Conservation (phyloP, 2,888 invertebrate genomes). For the Ceriagrion tenellum region DNA sequence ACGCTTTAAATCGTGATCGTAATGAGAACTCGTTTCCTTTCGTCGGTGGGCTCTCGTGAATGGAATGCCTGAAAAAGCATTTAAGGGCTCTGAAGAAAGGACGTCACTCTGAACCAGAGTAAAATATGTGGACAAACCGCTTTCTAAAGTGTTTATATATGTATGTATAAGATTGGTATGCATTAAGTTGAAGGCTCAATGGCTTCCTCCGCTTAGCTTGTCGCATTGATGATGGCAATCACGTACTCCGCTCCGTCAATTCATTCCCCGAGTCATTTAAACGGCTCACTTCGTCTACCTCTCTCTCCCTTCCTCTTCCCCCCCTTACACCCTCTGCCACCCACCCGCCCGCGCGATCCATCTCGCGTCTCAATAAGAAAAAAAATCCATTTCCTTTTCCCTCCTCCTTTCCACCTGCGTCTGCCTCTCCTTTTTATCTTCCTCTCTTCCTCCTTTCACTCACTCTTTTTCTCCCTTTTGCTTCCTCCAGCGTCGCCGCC, state of each 20-base stretch:
- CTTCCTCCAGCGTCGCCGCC: constrained; percentile 60
- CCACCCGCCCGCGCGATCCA: not conserved
- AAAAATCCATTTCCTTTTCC: constrained; percentile 60
- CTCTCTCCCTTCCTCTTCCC: not conserved
- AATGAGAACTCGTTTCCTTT: not conserved
- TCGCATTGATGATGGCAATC: constrained; percentile 22
- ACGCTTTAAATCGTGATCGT: not conserved
- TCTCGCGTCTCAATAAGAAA: constrained; percentile 45
- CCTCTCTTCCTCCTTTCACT: not conserved
- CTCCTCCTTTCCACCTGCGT: constrained; percentile 69
- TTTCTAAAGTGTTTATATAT: constrained; percentile 13
- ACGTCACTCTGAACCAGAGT: not conserved
- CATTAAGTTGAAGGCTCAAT: constrained; percentile 15
- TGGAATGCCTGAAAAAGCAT: not conserved
- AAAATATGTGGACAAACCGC: not conserved
- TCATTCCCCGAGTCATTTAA: constrained; percentile 21
- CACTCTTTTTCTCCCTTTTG: not conserved
- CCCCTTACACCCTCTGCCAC: not conserved
- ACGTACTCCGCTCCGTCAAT: not conserved
- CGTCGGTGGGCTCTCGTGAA: not conserved
- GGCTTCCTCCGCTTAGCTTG: not conserved
- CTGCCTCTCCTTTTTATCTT: not conserved
- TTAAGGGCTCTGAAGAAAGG: not conserved
- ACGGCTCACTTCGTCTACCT: constrained; percentile 29
- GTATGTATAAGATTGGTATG: constrained; percentile 7